Base-by-base conservation (phyloP, 1,140 invertebrate genomes). In the Drosophila auraria region DNA sequence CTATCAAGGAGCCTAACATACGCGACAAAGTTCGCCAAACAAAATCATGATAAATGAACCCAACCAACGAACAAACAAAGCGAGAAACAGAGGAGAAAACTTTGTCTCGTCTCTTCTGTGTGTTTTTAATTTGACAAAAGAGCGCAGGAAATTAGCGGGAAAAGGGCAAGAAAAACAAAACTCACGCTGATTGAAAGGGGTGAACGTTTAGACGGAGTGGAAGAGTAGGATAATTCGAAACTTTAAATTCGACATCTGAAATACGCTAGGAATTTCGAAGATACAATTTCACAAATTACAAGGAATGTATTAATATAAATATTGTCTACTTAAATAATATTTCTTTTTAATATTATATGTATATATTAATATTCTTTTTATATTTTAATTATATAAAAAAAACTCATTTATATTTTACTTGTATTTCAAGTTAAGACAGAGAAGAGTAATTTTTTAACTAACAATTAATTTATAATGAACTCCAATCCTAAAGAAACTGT, bases 11-110 rank as follows among this genome's bases (percentile, higher is more conserved):
- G 65, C 40, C 81, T 50, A 49, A 73, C 68, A 74, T 74, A 68
- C 66, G 61, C 74, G 76, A 80, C 69, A 73, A 90, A 86, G 72
- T 90, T 90, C 82, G 79, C 79, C 86, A 91, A 90, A 91, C 87
- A 90, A 78, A 90, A 90, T 90, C 86, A 90, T 90, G 86, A 90
- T 90, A 90, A 90, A 90, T 90, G 86, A 90, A 90, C 71, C 69
- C 86, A 66, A 90, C 71, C 76, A 86, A 71, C 83, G 82, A 78
- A 75, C 78, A 80, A 83, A 61, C 54, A 60, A 68, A 71, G 60
- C 57, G 61, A 53, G 51, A 60, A 59, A 59, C 57, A 60, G 51
- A 70, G 47, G 49, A 40, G 62, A 69, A 80, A 87, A 79, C 59
- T 76, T 66, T 76, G 57, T 56, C 50, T 74, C 69, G 49, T 71